These are phyloP conservation scores for Phanerotoma sp. DNA, from an alignment of 2,888 invertebrate species.

Conservation along the genomic window DNA sequence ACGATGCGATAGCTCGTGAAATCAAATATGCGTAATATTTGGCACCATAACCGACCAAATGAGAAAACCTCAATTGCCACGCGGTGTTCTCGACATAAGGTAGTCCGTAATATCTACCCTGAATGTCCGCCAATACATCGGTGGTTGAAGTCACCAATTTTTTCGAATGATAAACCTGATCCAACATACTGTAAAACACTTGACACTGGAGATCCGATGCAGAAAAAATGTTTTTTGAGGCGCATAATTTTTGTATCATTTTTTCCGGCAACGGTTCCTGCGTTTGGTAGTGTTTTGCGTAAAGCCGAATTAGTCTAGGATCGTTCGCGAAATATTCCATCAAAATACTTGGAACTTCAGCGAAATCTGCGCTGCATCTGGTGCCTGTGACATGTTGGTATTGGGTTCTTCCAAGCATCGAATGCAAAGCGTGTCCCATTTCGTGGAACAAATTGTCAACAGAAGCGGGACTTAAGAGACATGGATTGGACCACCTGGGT, in stretches of 20 bases:
- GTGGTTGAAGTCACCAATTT: constrained; percentile 65
- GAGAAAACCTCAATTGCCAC: constrained; percentile 95
- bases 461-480: constrained; percentile 77
- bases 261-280: constrained; percentile 79
- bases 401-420: constrained; percentile 92
- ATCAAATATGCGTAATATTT: constrained; percentile 98
- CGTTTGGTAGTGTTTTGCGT: constrained; percentile 90
- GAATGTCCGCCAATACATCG: constrained; percentile 73
- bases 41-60: constrained; percentile 96
- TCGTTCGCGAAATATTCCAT: constrained; percentile 98
- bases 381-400: constrained; percentile 99
- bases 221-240: constrained; percentile 83
- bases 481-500: constrained; percentile 74
- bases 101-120: constrained; percentile 80
- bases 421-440: constrained; percentile 99
- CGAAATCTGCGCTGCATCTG: constrained; percentile 95
- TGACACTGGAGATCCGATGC: constrained; percentile 89
- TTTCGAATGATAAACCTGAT: constrained; percentile 83
- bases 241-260: constrained; percentile 77
- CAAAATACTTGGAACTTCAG: constrained; percentile 97
- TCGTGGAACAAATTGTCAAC: constrained; percentile 98
- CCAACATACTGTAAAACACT: constrained; percentile 89
- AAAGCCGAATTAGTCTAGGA: constrained; percentile 77
- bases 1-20: constrained; percentile 88
- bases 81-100: constrained; percentile 89